Conservation (phyloP, 2,888 invertebrate species). For the Nymphalis urticae region DNA sequence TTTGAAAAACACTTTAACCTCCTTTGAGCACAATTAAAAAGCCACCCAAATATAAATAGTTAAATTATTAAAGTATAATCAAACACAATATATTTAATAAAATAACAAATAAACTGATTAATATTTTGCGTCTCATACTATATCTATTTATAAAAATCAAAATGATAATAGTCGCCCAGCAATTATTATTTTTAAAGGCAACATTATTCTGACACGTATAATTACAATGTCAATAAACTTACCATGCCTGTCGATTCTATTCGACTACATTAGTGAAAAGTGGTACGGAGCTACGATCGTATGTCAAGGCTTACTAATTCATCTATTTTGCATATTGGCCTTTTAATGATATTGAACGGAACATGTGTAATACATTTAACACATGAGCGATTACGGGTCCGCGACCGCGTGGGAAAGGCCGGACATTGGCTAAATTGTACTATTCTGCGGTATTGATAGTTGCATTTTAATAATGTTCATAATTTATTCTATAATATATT, state of each 20-base stretch:
- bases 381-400: slow-evolving; percentile 55
- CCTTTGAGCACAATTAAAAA: background rate
- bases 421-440: slow-evolving; percentile 50
- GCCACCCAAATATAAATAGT: background rate
- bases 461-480: slow-evolving; percentile 19
- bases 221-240: slow-evolving; percentile 35
- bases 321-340: slow-evolving; percentile 68
- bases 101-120: too few relatives aligned
- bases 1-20: background rate
- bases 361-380: slow-evolving; percentile 54
- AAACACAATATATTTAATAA: too few relatives aligned
- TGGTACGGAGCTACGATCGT: slow-evolving; percentile 46
- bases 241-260: slow-evolving; percentile 33
- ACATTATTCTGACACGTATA: slow-evolving; percentile 27
- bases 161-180: background rate
- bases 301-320: slow-evolving; percentile 68
- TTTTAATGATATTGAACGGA: slow-evolving; percentile 58
- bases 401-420: slow-evolving; percentile 71
- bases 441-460: slow-evolving; percentile 46
- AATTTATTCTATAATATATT: background rate
- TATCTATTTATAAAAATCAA: too few relatives aligned
- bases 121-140: too few relatives aligned
- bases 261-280: slow-evolving; percentile 37
- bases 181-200: slow-evolving; percentile 14
- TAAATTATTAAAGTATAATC: too few relatives aligned